These are phyloP conservation scores for Meloidogyne hapla DNA, from an alignment of 1,140 invertebrate species.

Conservation along the genomic window DNA sequence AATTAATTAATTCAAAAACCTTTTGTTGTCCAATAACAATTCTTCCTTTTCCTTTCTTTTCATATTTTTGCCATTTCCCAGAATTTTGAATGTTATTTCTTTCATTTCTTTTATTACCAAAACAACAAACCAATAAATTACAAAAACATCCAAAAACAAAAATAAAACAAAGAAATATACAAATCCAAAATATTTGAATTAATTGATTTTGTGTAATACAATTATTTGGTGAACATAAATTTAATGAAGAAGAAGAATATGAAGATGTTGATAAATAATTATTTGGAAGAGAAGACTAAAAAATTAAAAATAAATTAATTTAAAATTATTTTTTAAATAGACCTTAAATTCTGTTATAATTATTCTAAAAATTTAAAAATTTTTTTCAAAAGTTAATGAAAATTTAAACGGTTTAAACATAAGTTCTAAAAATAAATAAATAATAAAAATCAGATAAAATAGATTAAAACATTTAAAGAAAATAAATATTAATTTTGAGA, in stretches of 20 bases:
- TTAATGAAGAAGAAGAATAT: not conserved
- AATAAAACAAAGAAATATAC: not conserved
- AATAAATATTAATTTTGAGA: too few species aligned
- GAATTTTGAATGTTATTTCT: not conserved
- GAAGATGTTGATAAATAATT: not conserved
- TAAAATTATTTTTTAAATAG: too few species aligned
- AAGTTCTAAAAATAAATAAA: too few species aligned
- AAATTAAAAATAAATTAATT: not conserved
- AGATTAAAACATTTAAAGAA: too few species aligned
- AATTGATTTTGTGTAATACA: not conserved
- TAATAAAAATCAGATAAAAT: too few species aligned
- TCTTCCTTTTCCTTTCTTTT: not conserved
- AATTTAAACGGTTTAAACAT: too few species aligned
- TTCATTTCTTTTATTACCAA: not conserved
- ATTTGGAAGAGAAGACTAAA: not conserved
- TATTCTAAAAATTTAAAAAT: too few species aligned
- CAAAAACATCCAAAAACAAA: not conserved
- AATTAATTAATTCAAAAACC: too few species aligned
- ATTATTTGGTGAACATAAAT: not conserved
- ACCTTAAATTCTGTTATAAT: too few species aligned
- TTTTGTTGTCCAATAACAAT: not conserved
- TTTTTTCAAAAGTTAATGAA: too few species aligned
- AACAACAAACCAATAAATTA: conserved; percentile 2
- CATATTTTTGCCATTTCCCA: not conserved
- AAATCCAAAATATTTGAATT: conserved; percentile 6